These are phyloP conservation scores for Drosophila peninsularis DNA, from an alignment of 2,888 invertebrate species.

Conservation along the genomic window DNA sequence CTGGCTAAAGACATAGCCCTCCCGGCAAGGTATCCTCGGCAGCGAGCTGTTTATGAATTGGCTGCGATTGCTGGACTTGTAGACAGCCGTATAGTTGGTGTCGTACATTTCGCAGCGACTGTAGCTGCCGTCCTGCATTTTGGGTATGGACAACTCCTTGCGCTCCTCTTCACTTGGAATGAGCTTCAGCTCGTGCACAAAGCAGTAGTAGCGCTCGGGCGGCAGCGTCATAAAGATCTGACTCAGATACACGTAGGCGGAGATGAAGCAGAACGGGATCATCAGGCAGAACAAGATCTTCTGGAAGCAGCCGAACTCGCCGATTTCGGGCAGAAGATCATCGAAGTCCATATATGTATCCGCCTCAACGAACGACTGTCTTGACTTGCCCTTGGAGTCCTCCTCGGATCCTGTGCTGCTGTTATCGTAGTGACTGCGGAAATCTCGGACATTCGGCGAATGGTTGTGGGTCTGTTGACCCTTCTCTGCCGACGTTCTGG, in stretches of 20 bases:
- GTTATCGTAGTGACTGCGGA: background rate
- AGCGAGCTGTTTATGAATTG: constrained; percentile 86
- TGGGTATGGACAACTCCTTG: constrained; percentile 88
- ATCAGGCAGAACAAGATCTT: constrained; percentile 91
- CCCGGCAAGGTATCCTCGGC: constrained; percentile 87
- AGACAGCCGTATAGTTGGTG: constrained; percentile 87
- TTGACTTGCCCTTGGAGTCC: background rate
- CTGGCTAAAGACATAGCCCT: constrained; percentile 92
- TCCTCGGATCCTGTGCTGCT: background rate
- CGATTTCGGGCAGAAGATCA: constrained; percentile 92
- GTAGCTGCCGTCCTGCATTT: constrained; percentile 85
- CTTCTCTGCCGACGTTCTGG: background rate
- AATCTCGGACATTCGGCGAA: background rate
- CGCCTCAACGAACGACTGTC: background rate
- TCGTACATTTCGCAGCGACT: constrained; percentile 91
- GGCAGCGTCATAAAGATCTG: constrained; percentile 94
- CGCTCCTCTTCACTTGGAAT: constrained; percentile 89
- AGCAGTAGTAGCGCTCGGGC: constrained; percentile 92
- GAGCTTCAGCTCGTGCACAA: constrained; percentile 89
- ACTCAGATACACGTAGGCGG: constrained; percentile 94
- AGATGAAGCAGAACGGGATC: constrained; percentile 94
- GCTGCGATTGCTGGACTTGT: constrained; percentile 86
- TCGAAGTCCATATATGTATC: constrained; percentile 88
- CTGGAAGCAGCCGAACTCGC: constrained; percentile 93
- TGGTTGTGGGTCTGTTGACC: constrained; percentile 15